These are phyloP conservation scores for Paramormyrops hopkinsi DNA, from an alignment of 2,797 vertebrate genomes.

Conservation along the genomic window DNA sequence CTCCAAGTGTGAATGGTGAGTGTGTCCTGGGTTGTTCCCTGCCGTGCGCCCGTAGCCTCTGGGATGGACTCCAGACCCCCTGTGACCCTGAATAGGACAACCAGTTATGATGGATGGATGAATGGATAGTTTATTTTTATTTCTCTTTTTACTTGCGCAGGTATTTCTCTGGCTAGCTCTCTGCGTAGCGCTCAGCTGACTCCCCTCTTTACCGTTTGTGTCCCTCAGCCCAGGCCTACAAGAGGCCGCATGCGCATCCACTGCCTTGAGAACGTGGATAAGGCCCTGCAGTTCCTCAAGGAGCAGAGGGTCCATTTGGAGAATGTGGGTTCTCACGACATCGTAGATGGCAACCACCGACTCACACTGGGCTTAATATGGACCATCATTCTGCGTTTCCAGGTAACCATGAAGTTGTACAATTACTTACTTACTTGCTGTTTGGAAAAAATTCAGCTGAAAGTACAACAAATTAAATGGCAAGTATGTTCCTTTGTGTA, in stretches of 20 bases:
- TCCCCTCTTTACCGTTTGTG: not conserved
- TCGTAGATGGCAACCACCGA: constrained; percentile 88
- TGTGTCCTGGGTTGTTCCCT: not conserved
- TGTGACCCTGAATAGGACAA: not conserved
- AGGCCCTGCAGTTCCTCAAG: constrained; percentile 87
- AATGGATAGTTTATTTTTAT: not conserved
- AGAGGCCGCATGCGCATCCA: constrained; percentile 89
- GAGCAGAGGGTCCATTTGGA: constrained; percentile 90
- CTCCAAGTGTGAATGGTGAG: not conserved
- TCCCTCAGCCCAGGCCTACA: constrained; percentile 74
- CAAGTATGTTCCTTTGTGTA: not conserved
- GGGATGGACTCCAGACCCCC: not conserved
- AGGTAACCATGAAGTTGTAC: constrained; percentile 56
- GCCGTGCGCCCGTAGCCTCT: not conserved
- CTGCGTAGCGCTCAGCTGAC: not conserved
- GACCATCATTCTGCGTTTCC: constrained; percentile 93
- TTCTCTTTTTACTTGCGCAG: not conserved
- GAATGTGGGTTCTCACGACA: constrained; percentile 92
- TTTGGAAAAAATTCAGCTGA: not conserved
- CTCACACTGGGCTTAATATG: constrained; percentile 87
- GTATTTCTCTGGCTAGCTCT: not conserved
- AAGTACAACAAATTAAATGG: not conserved
- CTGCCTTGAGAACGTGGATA: constrained; percentile 89
- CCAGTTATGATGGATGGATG: not conserved
- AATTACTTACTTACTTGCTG: not conserved